Conservation (phyloP, 37 sponge, comb jelly and placozoan genomes). For the Eunapius fragilis region DNA sequence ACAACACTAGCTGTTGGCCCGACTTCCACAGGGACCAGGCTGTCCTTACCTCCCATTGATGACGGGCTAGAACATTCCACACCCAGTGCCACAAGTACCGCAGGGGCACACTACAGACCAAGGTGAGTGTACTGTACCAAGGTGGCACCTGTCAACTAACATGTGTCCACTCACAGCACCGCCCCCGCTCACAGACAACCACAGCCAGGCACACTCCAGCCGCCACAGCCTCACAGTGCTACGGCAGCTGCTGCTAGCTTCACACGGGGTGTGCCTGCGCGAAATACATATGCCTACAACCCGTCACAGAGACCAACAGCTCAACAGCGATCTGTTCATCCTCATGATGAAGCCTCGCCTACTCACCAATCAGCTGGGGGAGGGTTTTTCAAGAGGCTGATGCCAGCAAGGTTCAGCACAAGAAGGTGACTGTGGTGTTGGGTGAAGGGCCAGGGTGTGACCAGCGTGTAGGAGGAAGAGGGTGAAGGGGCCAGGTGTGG, state of each 20-base stretch:
- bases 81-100: background rate
- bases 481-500: too few species aligned
- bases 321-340: conserved; percentile 1
- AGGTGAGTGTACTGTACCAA: conserved; percentile 16
- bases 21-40: conserved; percentile 19
- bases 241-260: conserved; percentile 19
- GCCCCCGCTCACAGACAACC: conserved; percentile 45
- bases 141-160: background rate
- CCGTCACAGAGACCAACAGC: conserved; percentile 16
- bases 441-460: too few species aligned
- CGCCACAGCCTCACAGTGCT: background rate
- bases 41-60: conserved; percentile 74
- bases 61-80: conserved; percentile 27
- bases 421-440: conserved; percentile 32
- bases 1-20: background rate
- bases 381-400: conserved; percentile 70
- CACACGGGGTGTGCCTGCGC: conserved; percentile 25
- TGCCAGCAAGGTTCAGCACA: conserved; percentile 56
- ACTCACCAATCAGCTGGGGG: conserved; percentile 4
- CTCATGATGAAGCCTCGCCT: background rate
- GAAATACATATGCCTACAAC: conserved; percentile 73
- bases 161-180: conserved; percentile 36
- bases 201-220: background rate
- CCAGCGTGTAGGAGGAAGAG: too few species aligned
- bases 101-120: conserved; percentile 40